Percentiles rank a stretch among this genome's conserved stretches.
These are phyloP conservation scores for Centruroides sculpturatus DNA, from an alignment of 1,140 invertebrate genomes.

Conservation along the genomic window DNA sequence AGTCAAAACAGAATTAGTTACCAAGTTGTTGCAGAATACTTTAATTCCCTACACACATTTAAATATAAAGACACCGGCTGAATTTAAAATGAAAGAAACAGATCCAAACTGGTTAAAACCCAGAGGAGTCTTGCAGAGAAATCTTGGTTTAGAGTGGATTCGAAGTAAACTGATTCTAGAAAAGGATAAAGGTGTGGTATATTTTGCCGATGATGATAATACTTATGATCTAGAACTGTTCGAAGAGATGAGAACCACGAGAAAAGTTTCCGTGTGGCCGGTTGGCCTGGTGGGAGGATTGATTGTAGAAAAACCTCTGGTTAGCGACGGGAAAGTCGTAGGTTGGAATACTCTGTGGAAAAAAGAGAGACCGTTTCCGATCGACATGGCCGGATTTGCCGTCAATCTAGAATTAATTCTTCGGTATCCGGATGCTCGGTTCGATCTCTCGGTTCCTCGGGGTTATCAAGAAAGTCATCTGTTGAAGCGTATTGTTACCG, in stretches of 20 bases:
- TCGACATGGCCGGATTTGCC: constrained; percentile 98
- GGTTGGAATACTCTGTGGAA: constrained; percentile 64
- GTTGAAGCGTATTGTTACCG: constrained; percentile 55
- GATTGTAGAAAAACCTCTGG: constrained; percentile 58
- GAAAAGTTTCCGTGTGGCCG: constrained; percentile 89
- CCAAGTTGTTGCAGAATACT: constrained; percentile 57
- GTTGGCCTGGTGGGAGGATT: constrained; percentile 87
- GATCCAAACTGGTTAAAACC: constrained; percentile 82
- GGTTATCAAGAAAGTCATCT: constrained; percentile 89
- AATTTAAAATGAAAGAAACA: constrained; percentile 47
- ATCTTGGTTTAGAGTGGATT: constrained; percentile 75
- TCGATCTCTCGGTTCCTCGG: constrained; percentile 64
- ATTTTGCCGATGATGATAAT: constrained; percentile 99
- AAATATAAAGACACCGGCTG: constrained; percentile 48
- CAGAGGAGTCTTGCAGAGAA: constrained; percentile 85
- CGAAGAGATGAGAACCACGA: constrained; percentile 67
- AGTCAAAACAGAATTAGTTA: constrained; percentile 58
- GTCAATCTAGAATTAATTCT: constrained; percentile 71
- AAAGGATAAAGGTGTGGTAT: constrained; percentile 60
- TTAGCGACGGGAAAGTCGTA: constrained; percentile 52
- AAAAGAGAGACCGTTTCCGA: constrained; percentile 76
- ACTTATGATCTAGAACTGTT: constrained; percentile 80
- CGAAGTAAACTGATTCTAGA: constrained; percentile 43
- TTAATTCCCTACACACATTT: constrained; percentile 64
- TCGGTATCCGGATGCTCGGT: constrained; percentile 56